Percentiles rank a stretch among this genome's conserved stretches.
Evolutionary conservation across 2,888 invertebrate species (phyloP).

Genomic region (Myopa tessellatipennis): DNA sequence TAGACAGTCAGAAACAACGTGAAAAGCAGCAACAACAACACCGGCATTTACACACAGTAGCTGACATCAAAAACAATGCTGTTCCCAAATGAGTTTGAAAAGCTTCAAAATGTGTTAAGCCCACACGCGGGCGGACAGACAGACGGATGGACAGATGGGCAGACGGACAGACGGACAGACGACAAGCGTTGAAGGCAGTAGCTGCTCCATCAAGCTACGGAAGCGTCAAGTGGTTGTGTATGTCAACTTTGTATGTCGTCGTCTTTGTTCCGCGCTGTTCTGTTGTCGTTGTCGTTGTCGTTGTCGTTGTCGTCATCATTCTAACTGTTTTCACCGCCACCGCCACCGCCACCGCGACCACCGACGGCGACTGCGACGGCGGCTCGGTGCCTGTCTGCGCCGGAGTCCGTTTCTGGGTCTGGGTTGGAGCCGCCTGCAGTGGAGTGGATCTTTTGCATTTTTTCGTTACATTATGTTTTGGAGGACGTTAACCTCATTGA

Average conservation of each 20-base stretch:
- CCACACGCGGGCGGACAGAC: slow-evolving; percentile 8
- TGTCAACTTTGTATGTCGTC: slow-evolving; percentile 45
- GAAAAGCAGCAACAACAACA: slow-evolving; percentile 16
- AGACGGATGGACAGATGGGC: neutral
- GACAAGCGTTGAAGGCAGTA: neutral
- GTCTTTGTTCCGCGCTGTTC: slow-evolving; percentile 47
- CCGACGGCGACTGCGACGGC: neutral
- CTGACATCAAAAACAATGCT: slow-evolving; percentile 27
- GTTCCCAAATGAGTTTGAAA: slow-evolving; percentile 43
- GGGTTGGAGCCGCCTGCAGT: slow-evolving; percentile 39
- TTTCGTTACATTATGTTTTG: slow-evolving; percentile 52
- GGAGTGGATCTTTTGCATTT: slow-evolving; percentile 43
- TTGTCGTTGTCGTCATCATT: slow-evolving; percentile 10
- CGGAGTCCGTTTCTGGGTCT: slow-evolving; percentile 33
- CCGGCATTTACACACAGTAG: neutral
- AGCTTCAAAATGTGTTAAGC: slow-evolving; percentile 37
- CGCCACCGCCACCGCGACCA: neutral
- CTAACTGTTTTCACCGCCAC: neutral
- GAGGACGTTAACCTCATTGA: slow-evolving; percentile 54
- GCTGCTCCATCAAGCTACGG: slow-evolving; percentile 42
- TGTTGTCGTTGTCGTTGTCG: slow-evolving; percentile 46
- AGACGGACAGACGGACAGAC: no score
- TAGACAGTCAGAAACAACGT: slow-evolving; percentile 22
- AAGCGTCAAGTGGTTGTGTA: slow-evolving; percentile 53
- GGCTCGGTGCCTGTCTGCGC: slow-evolving; percentile 43